Percentiles rank a stretch among this genome's conserved stretches.
Evolutionary conservation across 2,113 vertebrate species (phyloP).

Genomic region (Piaya cayana): DNA sequence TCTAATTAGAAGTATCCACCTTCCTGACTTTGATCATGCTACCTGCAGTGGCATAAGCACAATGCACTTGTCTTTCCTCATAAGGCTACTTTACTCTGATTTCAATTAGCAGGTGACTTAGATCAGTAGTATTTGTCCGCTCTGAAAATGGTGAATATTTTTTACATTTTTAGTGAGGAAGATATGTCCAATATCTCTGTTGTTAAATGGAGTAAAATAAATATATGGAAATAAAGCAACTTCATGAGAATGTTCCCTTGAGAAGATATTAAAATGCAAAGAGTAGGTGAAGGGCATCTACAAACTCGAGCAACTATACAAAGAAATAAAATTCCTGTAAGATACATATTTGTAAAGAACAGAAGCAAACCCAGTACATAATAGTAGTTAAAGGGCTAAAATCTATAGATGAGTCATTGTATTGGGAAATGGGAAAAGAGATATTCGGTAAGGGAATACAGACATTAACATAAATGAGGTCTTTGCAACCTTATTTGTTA

Average conservation of each 20-base stretch:
- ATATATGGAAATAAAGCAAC: neutral
- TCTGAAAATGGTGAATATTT: neutral
- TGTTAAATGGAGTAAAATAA: neutral
- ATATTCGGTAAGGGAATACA: neutral
- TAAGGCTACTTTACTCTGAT: neutral
- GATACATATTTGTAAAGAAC: neutral
- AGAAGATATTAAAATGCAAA: neutral
- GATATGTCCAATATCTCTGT: neutral
- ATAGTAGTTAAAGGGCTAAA: neutral
- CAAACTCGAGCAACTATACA: neutral
- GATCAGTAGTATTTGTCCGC: neutral
- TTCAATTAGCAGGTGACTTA: neutral
- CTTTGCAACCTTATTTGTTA: neutral
- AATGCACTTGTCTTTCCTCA: neutral
- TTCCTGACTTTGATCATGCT: neutral
- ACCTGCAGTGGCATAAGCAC: rapidly evolving
- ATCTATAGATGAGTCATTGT: neutral
- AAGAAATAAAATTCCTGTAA: neutral
- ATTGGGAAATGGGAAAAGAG: neutral
- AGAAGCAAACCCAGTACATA: neutral
- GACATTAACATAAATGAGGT: neutral
- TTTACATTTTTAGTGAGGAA: neutral
- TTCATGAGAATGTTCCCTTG: neutral
- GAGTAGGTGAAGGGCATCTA: neutral
- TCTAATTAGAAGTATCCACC: neutral